Base-by-base conservation (phyloP, 1,140 invertebrate genomes). In the Ceratitis capitata region DNA sequence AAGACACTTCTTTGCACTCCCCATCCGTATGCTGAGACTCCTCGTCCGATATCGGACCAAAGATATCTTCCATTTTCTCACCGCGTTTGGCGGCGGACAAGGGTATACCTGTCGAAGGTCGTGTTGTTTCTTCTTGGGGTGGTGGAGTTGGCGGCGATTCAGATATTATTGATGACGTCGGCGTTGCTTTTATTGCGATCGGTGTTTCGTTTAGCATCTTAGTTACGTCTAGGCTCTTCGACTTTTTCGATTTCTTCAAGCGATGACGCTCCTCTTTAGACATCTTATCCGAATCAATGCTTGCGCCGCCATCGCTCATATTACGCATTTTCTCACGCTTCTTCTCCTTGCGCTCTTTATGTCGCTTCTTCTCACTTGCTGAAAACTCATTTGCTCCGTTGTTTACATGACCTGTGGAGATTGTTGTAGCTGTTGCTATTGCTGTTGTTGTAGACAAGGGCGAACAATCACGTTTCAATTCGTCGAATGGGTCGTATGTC, bases 31-130 rank as follows among this genome's bases (percentile, higher is more conserved):
- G 87, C 53, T 89, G 88, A 1, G 89, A 88, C 39, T 92, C 93
- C 91, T 97, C 95, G 89, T 97, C 97, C 0, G 96, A 97, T 42
- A 97, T 92, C 1, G 96, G 95, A 4, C 96, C 96, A 92, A 97
- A 97, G 85, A 97, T 97, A 88, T 97, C 96, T 91, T 97, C 96
- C 95, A 97, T 96, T 89, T 96, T 95, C 58, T 96, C 95, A 84
- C 95, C 95, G 84, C 90, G 85, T 35, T 86, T 86, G 23, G 85
- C 45, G 1, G 58, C 39, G n/a, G n/a, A n/a, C n/a, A n/a, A n/a
- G n/a, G n/a, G n/a, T n/a, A n/a, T 47, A 58, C 19, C 49, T 58
- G 83, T 23, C 16, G 83, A 45, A 23, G 39, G 35, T 49, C 39
- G n/a, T 19, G 39, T 14, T 49, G 85, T 58, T 82, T 42, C 74